Evolutionary conservation across 2,797 vertebrate species (phyloP).

Genomic region (Melanotaenia maccullochi): DNA sequence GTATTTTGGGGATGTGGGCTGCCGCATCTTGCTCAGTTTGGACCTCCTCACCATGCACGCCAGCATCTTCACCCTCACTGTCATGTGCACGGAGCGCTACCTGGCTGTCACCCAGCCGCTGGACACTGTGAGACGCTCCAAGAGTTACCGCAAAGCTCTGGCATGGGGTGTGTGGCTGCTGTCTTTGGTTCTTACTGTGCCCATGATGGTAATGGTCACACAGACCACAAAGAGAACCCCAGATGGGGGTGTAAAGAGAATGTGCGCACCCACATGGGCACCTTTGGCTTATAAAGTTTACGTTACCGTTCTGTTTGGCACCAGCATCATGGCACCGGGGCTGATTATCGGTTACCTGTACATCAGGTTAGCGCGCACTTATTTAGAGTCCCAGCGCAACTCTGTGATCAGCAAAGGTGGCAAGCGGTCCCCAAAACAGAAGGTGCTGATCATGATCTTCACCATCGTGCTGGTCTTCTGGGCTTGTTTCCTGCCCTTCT

Average conservation of each 20-base stretch:
- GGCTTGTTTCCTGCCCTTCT: conserved; percentile 93
- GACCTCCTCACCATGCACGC: conserved; percentile 96
- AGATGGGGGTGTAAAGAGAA: conserved; percentile 85
- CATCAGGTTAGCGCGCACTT: conserved; percentile 87
- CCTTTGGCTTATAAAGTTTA: conserved; percentile 88
- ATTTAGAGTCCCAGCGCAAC: conserved; percentile 87
- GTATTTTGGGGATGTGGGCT: conserved; percentile 92
- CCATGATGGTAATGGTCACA: conserved; percentile 91
- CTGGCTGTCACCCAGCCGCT: conserved; percentile 90
- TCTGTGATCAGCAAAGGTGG: conserved; percentile 78
- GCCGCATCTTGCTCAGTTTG: conserved; percentile 90
- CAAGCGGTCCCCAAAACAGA: conserved; percentile 88
- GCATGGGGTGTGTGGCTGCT: conserved; percentile 88
- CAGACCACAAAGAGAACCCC: conserved; percentile 78
- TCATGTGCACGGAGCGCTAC: conserved; percentile 93
- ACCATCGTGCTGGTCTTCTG: conserved; percentile 93
- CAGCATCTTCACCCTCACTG: conserved; percentile 92
- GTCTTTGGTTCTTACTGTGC: conserved; percentile 87
- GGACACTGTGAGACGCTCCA: conserved; percentile 86
- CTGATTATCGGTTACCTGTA: conserved; percentile 91
- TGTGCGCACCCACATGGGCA: conserved; percentile 91
- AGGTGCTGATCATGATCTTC: conserved; percentile 91
- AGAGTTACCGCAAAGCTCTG: conserved; percentile 85
- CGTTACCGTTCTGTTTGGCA: conserved; percentile 90
- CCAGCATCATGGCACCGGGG: conserved; percentile 93